These are phyloP conservation scores for Morpho achilles DNA, from an alignment of 2,888 invertebrate species.

Conservation along the genomic window DNA sequence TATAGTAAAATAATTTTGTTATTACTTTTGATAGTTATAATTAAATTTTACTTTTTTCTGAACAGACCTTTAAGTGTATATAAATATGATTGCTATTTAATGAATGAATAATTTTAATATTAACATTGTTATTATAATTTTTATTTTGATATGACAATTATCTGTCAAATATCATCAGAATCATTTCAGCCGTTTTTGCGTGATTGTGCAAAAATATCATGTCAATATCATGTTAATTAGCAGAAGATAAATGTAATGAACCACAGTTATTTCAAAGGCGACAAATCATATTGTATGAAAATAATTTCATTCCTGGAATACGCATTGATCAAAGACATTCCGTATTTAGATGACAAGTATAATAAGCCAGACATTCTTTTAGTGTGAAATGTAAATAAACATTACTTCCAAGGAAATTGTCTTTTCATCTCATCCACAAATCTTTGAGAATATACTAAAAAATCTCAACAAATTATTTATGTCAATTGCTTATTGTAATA, in stretches of 20 bases:
- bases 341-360: constrained; percentile 32
- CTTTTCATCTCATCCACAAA: constrained; percentile 3
- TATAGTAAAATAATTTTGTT: too few relatives aligned
- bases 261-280: constrained; percentile 25
- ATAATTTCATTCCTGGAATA: constrained; percentile 34
- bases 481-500: too few relatives aligned
- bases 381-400: constrained; percentile 24
- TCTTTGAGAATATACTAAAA: too few relatives aligned
- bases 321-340: constrained; percentile 37
- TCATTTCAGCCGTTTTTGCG: neutral
- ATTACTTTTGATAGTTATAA: too few relatives aligned
- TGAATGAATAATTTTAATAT: too few relatives aligned
- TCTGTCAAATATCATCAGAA: too few relatives aligned
- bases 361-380: constrained; percentile 26
- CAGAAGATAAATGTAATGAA: constrained; percentile 9
- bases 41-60: too few relatives aligned
- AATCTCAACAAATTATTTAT: too few relatives aligned
- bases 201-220: neutral
- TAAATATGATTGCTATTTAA: too few relatives aligned
- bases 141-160: too few relatives aligned
- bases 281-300: constrained; percentile 28
- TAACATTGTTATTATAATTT: too few relatives aligned
- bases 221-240: constrained; percentile 13
- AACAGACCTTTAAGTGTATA: too few relatives aligned
- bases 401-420: constrained; percentile 19